Conservation (phyloP, 2,888 invertebrate species). For the Metopia argyrocephala region DNA sequence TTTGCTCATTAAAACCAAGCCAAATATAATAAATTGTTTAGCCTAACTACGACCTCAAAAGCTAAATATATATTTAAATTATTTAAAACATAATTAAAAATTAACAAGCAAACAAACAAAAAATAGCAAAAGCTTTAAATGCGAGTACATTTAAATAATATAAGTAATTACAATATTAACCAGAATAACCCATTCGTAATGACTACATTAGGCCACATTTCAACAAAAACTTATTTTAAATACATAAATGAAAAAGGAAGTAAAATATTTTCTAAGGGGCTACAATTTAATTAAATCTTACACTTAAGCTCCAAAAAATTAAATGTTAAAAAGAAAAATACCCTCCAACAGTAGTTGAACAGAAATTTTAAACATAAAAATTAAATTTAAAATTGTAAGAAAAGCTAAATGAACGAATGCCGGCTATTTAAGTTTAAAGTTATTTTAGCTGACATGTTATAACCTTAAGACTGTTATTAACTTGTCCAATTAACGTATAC, state of each 20-base stretch:
- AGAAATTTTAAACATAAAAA: neutral
- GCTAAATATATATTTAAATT: too few species aligned
- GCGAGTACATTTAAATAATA: too few species aligned
- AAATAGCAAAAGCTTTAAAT: neutral
- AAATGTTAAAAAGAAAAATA: too few species aligned
- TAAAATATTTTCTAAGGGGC: constrained; percentile 18
- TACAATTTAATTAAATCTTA: constrained; percentile 36
- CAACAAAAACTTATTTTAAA: constrained; percentile 11
- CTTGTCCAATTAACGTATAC: constrained; percentile 66
- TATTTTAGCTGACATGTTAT: constrained; percentile 48
- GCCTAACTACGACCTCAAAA: too few species aligned
- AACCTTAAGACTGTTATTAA: constrained; percentile 55
- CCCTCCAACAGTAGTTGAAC: neutral
- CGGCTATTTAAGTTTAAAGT: neutral
- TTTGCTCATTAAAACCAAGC: too few species aligned
- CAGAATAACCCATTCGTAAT: neutral
- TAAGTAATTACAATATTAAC: neutral
- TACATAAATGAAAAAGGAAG: constrained; percentile 1
- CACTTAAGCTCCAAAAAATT: constrained; percentile 18
- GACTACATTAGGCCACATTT: neutral
- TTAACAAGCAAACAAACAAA: neutral
- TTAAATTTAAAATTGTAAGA: neutral
- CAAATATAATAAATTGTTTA: too few species aligned
- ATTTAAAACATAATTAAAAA: too few species aligned
- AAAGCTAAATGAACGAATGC: too few species aligned